Evolutionary conservation across 2,113 vertebrate genomes (phyloP), one percentile per base, ranked within the genome.

Genomic region (Corythaeola cristata): DNA sequence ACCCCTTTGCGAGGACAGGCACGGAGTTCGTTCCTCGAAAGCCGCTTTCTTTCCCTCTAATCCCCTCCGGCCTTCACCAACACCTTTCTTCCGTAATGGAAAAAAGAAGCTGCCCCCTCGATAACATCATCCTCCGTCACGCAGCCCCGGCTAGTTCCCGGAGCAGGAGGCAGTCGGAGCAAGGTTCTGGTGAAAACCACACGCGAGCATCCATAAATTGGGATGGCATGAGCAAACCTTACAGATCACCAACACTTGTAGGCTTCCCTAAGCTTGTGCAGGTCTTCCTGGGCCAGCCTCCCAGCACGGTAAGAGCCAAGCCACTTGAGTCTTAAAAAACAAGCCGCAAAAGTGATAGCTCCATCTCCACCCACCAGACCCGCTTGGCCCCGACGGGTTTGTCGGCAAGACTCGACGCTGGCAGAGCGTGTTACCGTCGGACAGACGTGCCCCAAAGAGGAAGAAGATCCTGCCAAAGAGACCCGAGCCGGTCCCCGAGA

Each of bases 181-280:
- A 17, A 39, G 17, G 59, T n/a, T 49, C 39, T 0, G 0, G 21
- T 21, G 63, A 82, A 62, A 94, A 76, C 12, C 75, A 83, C 50
- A 11, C 0, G 0, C 0, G 0, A 28, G 12, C 23, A 28, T 53
- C 68, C 32, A 1, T 23, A 24, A 76, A 79, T 5, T 5, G 22
- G 33, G 59, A 50, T 14, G 55, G 71, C 67, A 33, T 0, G 8
- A 55, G 50, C 59, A 83, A 95, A 66, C 52, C 21, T 45, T 9
- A 45, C 9, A 32, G 66, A 44, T 32, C 63, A 63, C 52, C 52
- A 49, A 28, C 6, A 6, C n/a, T 9, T 37, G 19, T 8, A 56
- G 0, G 21, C 45, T 89, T 41, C 50, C 28, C 45, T 16, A 9
- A 62, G 23, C 62, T 63, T 59, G 88, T 41, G n/a, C 60, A 39